phyloP scores from a whole-genome alignment of 2,113 vertebrate genomes.

The Anarhynchus alexandrinus region DNA sequence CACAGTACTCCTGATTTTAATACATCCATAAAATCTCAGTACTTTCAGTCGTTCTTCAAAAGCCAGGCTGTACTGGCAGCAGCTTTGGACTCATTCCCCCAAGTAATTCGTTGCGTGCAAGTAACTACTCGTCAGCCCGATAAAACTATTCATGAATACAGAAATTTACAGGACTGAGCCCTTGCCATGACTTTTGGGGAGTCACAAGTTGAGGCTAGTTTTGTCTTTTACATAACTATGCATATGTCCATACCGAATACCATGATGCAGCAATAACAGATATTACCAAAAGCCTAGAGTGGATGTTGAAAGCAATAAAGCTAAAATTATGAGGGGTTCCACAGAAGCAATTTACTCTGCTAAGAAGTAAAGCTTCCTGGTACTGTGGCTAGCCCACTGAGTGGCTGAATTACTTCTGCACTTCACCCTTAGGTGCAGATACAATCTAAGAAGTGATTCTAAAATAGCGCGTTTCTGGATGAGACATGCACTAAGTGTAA shows the following conservation, averaged over 20 bases:
- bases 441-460: not conserved
- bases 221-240: not conserved
- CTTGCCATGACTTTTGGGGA: not conserved
- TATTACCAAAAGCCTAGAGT: not conserved
- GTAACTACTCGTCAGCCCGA: not conserved
- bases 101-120: not conserved
- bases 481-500: not conserved
- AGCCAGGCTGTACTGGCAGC: not conserved
- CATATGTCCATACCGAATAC: not conserved
- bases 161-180: not conserved
- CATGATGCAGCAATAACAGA: not conserved
- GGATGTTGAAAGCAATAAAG: not conserved
- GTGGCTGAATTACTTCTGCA: not conserved
- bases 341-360: not conserved
- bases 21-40: not conserved
- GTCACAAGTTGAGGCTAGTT: not conserved
- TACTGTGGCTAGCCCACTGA: not conserved
- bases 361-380: not conserved
- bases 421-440: not conserved
- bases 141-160: not conserved
- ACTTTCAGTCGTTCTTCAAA: not conserved
- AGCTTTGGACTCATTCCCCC: not conserved
- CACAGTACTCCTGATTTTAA: not conserved
- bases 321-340: not conserved
- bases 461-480: not conserved